Evolutionary conservation across 2,113 vertebrate species (phyloP).

Genomic region (Albula glossodonta): DNA sequence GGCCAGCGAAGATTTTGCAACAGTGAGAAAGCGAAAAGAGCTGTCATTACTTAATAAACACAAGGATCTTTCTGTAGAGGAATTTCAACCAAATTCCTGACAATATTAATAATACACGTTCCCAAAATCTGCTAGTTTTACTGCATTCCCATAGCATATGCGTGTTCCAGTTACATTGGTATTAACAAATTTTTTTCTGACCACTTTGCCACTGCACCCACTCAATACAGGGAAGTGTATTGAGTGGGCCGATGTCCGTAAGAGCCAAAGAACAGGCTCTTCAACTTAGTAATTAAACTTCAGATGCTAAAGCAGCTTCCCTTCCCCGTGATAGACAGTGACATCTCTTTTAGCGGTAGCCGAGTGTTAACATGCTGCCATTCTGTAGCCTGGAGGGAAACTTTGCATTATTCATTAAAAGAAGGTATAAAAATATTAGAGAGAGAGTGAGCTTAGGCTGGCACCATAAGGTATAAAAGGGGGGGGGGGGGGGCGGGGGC

Average conservation of each 20-base stretch:
- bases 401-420: background rate
- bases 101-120: no score
- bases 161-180: no score
- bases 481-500: background rate
- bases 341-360: background rate
- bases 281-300: background rate
- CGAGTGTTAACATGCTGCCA: background rate
- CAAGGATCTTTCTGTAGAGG: no score
- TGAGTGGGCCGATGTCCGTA: background rate
- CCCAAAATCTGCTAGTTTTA: no score
- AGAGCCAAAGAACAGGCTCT: background rate
- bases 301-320: background rate
- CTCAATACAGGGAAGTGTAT: background rate
- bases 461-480: no score
- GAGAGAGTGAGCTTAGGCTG: background rate
- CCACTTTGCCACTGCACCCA: background rate
- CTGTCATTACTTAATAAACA: no score
- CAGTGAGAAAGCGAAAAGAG: no score
- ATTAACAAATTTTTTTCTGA: no score
- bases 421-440: background rate
- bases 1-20: no score
- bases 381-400: conserved; percentile 1
- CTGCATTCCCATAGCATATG: no score
- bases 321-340: background rate
- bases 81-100: no score